Base-by-base conservation (phyloP, 2,113 vertebrate genomes). In the Lasiurus cinereus region DNA sequence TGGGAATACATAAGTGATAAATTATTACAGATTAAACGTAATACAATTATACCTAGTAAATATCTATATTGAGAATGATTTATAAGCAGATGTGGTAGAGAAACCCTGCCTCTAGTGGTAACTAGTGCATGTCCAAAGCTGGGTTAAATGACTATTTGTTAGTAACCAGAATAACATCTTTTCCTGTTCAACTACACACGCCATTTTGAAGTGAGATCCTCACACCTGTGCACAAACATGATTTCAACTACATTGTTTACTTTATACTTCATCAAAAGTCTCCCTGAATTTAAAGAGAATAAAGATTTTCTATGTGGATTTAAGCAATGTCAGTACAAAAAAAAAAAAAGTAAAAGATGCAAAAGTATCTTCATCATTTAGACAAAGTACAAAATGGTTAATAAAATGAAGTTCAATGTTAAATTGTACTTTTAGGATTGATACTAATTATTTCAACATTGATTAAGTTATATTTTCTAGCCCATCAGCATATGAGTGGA, bases 391-490 rank as follows among this genome's bases (percentile, higher is more conserved):
- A 74, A 86, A 94, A 67, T 82, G 4, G 3, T 39, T 85, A 74
- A 83, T 67, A 80, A 92, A 88, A 72, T 94, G 64, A 43, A 96
- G 9, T 8, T 83, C n/a, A 29, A 3, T 59, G 19, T 66, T 70
- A 79, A 76, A 43, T 33, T 96, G 9, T 24, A 70, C 14, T 89
- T 92, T 88, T 39, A 73, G 29, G 2, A 33, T 80, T 83, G 31
- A 83, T 48, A 13, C 3, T 79, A 82, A 89, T 77, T 93, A 97
- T 90, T 91, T 83, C 8, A 92, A 18, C 39, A 86, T 76, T 89
- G 62, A 94, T 48, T 6, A 6, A 31, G 24, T 62, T 52, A 6
- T 39, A 52, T 84, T 94, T 93, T 64, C 70, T 83, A 72, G 14
- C 31, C 15, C 13, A 67, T 67, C 31, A 67, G 64, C 31, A n/a